Conservation (phyloP, 2,113 vertebrate genomes). For the Coptodon bakossiorum region DNA sequence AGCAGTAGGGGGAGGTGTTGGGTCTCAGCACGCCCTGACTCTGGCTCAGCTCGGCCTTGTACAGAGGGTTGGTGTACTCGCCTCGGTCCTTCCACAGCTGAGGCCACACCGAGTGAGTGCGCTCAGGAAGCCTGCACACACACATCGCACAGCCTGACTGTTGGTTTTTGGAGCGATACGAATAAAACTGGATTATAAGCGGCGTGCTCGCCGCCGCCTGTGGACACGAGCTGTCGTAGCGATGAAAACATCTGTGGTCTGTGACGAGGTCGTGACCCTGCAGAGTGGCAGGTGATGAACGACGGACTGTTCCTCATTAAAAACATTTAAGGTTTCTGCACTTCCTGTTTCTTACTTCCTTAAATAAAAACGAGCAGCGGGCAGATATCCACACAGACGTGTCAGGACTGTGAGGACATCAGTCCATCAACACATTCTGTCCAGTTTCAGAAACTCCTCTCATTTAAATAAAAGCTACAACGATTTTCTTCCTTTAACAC, state of each 20-base stretch:
- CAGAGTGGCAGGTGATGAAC: background rate
- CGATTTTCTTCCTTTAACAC: background rate
- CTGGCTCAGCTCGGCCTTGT: slow-evolving; percentile 79
- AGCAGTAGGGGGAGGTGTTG: slow-evolving; percentile 82
- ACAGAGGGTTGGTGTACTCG: slow-evolving; percentile 85
- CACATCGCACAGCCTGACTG: background rate
- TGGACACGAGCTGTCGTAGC: background rate
- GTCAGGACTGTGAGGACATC: accelerated
- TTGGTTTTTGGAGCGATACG: background rate
- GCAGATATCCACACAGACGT: accelerated
- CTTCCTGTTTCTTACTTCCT: background rate
- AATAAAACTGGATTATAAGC: background rate
- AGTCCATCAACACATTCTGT: background rate
- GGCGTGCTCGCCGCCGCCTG: background rate
- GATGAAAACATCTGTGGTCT: background rate
- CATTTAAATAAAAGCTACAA: background rate
- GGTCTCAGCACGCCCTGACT: slow-evolving; percentile 77
- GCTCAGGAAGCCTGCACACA: slow-evolving; percentile 79
- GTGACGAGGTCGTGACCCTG: background rate
- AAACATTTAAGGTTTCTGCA: background rate
- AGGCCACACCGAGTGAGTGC: slow-evolving; percentile 87
- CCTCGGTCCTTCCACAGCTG: slow-evolving; percentile 85
- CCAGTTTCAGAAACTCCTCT: background rate
- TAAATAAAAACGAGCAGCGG: background rate
- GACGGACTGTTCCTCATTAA: background rate